A percentile compares a stretch with the other conserved stretches of the same genome.
phyloP scores from a whole-genome alignment of 1,140 invertebrate genomes.

The Caenorhabditis remanei region DNA sequence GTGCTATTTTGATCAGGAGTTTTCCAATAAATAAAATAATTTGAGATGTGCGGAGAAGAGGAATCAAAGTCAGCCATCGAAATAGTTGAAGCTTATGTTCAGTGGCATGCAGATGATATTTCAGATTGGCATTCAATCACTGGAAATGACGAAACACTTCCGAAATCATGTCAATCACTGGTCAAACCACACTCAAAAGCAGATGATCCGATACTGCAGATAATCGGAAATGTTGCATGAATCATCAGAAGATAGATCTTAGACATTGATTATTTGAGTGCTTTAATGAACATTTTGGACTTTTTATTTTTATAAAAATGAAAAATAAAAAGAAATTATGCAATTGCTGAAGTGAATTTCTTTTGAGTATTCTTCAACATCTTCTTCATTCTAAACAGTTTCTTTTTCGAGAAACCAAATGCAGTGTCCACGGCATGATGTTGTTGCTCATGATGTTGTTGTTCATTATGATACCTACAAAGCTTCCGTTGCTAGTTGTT shows the following conservation, averaged over 20 bases:
- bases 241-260: constrained; percentile 6
- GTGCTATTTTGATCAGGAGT: background rate
- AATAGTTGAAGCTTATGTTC: constrained; percentile 70
- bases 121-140: constrained; percentile 75
- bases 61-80: constrained; percentile 66
- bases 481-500: background rate
- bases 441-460: background rate
- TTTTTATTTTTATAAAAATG: background rate
- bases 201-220: constrained; percentile 56
- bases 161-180: constrained; percentile 70
- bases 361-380: background rate
- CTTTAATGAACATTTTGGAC: background rate
- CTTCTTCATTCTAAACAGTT: background rate
- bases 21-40: constrained; percentile 45
- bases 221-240: constrained; percentile 48
- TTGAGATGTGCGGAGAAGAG: constrained; percentile 65
- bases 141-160: constrained; percentile 70
- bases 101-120: constrained; percentile 76
- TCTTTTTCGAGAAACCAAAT: background rate
- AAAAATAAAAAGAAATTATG: background rate
- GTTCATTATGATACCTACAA: background rate
- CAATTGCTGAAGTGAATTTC: constrained; percentile 8
- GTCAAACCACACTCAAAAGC: constrained; percentile 56
- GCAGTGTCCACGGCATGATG: background rate
- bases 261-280: constrained; percentile 19